A percentile compares a stretch with the other conserved stretches of the same genome.
These are phyloP conservation scores for Ctena decussata DNA, from an alignment of 2,888 invertebrate species.

Conservation along the genomic window DNA sequence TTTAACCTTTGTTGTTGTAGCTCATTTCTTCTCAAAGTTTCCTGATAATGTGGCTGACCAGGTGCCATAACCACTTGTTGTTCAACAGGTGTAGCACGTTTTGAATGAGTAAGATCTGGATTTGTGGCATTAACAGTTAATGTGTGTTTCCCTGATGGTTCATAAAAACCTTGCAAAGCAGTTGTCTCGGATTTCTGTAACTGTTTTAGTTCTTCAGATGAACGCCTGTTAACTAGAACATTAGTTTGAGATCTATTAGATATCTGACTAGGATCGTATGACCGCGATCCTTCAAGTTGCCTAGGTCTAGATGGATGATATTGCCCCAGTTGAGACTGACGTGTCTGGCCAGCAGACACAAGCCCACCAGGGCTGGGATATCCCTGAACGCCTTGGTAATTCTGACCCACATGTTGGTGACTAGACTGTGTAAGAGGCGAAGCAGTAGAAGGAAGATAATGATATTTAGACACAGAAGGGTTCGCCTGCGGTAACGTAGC, in stretches of 20 bases:
- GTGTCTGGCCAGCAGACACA: slow-evolving; percentile 20
- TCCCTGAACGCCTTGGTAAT: slow-evolving; percentile 7
- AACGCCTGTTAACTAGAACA: not conserved
- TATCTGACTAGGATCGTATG: not conserved
- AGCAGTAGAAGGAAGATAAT: not conserved
- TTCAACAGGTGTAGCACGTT: not conserved
- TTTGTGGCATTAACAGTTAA: slow-evolving; percentile 38
- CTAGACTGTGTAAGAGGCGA: not conserved
- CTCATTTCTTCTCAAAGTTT: not conserved
- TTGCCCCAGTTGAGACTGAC: slow-evolving; percentile 27
- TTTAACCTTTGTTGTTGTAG: not conserved
- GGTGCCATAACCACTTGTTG: not conserved
- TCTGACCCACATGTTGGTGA: not conserved
- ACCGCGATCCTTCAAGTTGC: not conserved
- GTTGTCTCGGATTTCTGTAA: slow-evolving; percentile 36
- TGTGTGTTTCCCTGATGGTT: slow-evolving; percentile 50
- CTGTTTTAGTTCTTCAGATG: not conserved
- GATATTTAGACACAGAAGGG: not conserved
- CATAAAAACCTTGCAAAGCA: slow-evolving; percentile 61
- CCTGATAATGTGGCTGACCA: not conserved
- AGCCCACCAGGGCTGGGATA: not conserved
- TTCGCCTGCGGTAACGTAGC: not conserved
- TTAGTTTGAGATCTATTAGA: not conserved
- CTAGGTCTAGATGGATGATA: not conserved
- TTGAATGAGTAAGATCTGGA: not conserved